Evolutionary conservation across 2,113 vertebrate species (phyloP).

Genomic region (Syngnathoides biaculeatus): DNA sequence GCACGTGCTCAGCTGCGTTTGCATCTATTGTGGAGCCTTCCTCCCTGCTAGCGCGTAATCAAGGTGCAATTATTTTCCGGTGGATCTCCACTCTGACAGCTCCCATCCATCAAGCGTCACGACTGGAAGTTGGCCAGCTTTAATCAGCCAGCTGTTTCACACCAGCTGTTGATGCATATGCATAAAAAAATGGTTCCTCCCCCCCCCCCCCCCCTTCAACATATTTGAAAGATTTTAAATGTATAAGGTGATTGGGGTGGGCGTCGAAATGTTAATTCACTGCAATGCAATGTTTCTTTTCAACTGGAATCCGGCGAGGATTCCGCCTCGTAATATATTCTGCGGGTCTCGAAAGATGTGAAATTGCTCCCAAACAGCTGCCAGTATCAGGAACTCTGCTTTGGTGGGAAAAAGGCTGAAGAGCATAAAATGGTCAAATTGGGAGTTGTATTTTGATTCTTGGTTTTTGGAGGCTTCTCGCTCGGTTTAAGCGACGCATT

Average conservation of each 20-base stretch:
- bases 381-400: too few relatives aligned
- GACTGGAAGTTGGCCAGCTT: not conserved
- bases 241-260: not conserved
- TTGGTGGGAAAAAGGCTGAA: too few relatives aligned
- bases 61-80: constrained; percentile 5
- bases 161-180: not conserved
- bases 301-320: too few relatives aligned
- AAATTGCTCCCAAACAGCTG: too few relatives aligned
- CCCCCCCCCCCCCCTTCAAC: too few relatives aligned
- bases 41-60: not conserved
- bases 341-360: too few relatives aligned
- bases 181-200: too few relatives aligned
- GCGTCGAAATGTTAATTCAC: too few relatives aligned
- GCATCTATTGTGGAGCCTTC: not conserved
- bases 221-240: not conserved
- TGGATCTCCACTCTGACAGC: not conserved
- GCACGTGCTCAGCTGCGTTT: not conserved
- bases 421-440: too few relatives aligned
- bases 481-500: not conserved
- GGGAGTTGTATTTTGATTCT: too few relatives aligned
- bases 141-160: constrained; percentile 26
- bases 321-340: too few relatives aligned
- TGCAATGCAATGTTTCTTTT: too few relatives aligned
- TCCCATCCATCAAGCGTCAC: constrained; percentile 13
- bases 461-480: not conserved